Conservation (phyloP, 2,888 invertebrate genomes). For the Anarsia innoxiella region DNA sequence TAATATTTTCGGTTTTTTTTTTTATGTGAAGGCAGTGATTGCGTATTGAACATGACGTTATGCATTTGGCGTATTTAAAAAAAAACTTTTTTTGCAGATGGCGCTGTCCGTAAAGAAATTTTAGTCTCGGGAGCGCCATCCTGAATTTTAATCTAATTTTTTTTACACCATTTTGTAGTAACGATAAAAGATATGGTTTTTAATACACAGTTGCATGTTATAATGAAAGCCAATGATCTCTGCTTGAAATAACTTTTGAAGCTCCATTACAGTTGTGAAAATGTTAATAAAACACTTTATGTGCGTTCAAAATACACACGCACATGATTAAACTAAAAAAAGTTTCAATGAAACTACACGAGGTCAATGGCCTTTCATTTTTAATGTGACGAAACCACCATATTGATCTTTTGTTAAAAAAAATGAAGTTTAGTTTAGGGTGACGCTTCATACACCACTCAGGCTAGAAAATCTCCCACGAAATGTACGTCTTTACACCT, state of each 20-base stretch:
- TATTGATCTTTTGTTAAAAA: too few relatives aligned
- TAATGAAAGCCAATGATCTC: slow-evolving; percentile 22
- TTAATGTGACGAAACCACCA: too few relatives aligned
- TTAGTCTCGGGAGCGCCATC: slow-evolving; percentile 59
- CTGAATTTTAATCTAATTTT: slow-evolving; percentile 39
- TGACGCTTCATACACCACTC: slow-evolving; percentile 50
- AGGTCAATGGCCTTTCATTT: too few relatives aligned
- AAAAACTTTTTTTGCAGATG: slow-evolving; percentile 48
- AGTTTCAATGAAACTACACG: too few relatives aligned
- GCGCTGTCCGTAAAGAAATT: slow-evolving; percentile 55
- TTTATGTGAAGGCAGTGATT: slow-evolving; percentile 61
- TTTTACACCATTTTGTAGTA: slow-evolving; percentile 1
- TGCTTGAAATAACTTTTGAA: background rate
- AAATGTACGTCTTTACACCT: slow-evolving; percentile 32
- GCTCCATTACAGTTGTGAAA: too few relatives aligned
- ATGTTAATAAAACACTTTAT: too few relatives aligned
- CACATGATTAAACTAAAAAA: too few relatives aligned
- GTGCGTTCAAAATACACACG: too few relatives aligned
- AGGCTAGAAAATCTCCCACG: slow-evolving; percentile 33
- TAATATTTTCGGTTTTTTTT: background rate
- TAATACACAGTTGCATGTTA: background rate
- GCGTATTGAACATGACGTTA: slow-evolving; percentile 25
- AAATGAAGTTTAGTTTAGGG: slow-evolving; percentile 43
- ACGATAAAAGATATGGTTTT: too few relatives aligned
- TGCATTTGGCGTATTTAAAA: slow-evolving; percentile 10